Conservation (phyloP, 2,888 invertebrate genomes). For the Formica aserva region DNA sequence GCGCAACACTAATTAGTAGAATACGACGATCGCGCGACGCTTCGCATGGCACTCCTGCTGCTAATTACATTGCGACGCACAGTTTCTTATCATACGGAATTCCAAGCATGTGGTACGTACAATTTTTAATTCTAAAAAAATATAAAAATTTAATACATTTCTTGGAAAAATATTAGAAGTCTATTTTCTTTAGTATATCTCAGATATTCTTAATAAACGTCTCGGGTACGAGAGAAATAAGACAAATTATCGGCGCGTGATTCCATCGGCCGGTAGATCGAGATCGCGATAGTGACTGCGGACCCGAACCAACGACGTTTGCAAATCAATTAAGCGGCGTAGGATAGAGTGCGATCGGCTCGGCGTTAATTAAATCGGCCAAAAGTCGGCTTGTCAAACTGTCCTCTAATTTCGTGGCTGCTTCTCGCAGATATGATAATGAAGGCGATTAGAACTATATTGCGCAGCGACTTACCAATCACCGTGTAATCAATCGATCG, state of each 20-base stretch:
- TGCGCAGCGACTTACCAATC: constrained; percentile 28
- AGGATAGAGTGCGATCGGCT: constrained; percentile 62
- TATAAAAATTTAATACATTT: background rate
- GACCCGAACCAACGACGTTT: constrained; percentile 68
- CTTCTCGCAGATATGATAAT: constrained; percentile 67
- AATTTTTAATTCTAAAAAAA: background rate
- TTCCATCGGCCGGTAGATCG: constrained; percentile 67
- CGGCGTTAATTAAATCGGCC: constrained; percentile 73
- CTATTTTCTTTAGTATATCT: background rate
- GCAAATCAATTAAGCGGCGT: constrained; percentile 78
- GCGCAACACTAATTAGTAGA: background rate
- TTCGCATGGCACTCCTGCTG: background rate
- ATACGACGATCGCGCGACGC: background rate
- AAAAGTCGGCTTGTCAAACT: constrained; percentile 69
- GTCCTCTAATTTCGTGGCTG: constrained; percentile 75
- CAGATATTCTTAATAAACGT: constrained; percentile 51
- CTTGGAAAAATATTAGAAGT: background rate
- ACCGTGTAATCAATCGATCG: constrained; percentile 29
- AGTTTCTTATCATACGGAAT: background rate
- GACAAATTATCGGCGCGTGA: constrained; percentile 76
- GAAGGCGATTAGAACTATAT: constrained; percentile 58
- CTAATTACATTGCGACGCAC: background rate
- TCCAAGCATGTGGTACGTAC: background rate
- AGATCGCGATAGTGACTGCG: constrained; percentile 74
- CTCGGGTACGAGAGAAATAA: constrained; percentile 67